Evolutionary conservation across 2,113 vertebrate genomes (phyloP).

Genomic region (Lophochroa leadbeateri): DNA sequence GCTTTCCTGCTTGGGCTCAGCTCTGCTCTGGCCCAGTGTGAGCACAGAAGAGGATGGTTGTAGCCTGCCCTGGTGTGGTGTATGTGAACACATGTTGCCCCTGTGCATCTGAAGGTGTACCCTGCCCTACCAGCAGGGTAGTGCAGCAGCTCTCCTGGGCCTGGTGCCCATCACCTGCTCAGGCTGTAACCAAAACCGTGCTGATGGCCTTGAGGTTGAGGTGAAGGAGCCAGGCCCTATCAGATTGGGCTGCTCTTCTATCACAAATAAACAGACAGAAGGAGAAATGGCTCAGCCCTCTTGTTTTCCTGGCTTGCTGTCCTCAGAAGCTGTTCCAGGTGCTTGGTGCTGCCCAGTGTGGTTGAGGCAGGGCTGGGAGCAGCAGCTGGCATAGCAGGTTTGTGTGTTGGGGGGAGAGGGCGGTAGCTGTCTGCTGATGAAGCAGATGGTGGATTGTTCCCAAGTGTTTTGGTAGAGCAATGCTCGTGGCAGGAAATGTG

Average conservation of each 20-base stretch:
- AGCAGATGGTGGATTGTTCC: slow-evolving; percentile 29
- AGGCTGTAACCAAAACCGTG: slow-evolving; percentile 30
- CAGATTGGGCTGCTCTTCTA: slow-evolving; percentile 59
- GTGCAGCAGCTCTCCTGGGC: neutral
- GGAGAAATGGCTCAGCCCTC: slow-evolving; percentile 47
- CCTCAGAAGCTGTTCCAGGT: neutral
- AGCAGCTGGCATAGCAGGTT: slow-evolving; percentile 24
- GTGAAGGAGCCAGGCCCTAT: slow-evolving; percentile 43
- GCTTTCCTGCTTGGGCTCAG: neutral
- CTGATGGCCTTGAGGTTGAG: slow-evolving; percentile 15
- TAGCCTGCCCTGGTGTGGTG: neutral
- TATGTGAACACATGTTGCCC: neutral
- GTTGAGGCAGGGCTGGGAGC: neutral
- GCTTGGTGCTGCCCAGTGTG: neutral
- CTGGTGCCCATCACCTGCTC: slow-evolving; percentile 17
- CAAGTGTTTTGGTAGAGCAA: neutral
- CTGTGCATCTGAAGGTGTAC: neutral
- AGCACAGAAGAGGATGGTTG: neutral
- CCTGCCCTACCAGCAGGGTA: neutral
- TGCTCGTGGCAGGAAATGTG: neutral
- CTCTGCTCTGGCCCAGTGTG: neutral
- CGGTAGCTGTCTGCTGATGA: neutral
- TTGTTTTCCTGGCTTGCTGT: slow-evolving; percentile 12
- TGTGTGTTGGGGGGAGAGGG: neutral
- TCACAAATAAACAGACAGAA: slow-evolving; percentile 72